Base-by-base conservation (phyloP, 2,888 invertebrate species). In the Meloe dianella region DNA sequence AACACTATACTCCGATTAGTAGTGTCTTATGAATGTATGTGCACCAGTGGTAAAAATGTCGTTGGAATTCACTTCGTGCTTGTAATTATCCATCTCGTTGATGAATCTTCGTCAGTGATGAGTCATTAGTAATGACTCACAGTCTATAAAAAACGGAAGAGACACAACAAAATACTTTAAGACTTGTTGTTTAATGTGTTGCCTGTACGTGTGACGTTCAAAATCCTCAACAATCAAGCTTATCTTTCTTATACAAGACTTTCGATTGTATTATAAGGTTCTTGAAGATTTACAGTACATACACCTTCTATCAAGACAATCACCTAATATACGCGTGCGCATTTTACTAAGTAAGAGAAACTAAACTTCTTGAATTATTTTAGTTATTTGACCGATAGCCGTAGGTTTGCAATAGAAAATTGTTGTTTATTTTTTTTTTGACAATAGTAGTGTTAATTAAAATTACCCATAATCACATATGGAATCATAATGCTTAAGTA, bases 381-480 rank as follows among this genome's bases (percentile, higher is more conserved):
- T 78, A 80, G 80, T 79, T 78, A 76, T 54, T 77, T 77, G 74
- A 73, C 77, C 76, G 73, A 77, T 71, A 73, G 76, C 71, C 71
- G 71, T 63, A 58, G 62, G 63, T 51, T 63, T 35, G 62, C 62
- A 56, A 54, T 38, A 58, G 58, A 35, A 22, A 1, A 2, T 27
- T 27, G 27, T 38, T 47, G 2, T 47, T 47, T n/a, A 6, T 17
- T 8, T 41, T 17, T 8, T 4, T 24, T 24, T 12, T 2, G 5
- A 24, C 8, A 32, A 9, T 35, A 27, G 35, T 41, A 41, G 54
- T 54, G 54, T 54, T 24, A n/a, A n/a, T n/a, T n/a, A 10, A 22
- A 10, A 47, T 20, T 24, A 22, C 0, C 24, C 5, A 12, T 14
- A 24, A 54, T 24, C 24, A 54, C 24, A 22, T 22, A 54, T 54